phyloP scores from a whole-genome alignment of 53 echinoderm and acorn worm species.

The Mesocentrotus franciscanus region DNA sequence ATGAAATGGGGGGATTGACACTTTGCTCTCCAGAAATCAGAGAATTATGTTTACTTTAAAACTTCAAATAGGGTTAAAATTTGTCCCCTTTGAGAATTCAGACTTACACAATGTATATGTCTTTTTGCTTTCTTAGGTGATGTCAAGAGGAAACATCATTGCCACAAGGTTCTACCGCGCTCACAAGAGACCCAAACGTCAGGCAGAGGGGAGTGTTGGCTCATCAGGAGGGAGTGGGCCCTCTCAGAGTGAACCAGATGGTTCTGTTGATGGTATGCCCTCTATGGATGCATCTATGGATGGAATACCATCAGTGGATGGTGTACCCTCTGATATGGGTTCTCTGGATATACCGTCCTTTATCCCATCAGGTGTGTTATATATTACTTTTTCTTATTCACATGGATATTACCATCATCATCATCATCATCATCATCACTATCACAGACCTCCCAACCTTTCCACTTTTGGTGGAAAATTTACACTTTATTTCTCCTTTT shows the following conservation, averaged over 20 bases:
- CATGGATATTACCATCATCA: not conserved
- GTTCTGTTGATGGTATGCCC: not conserved
- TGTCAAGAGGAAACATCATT: constrained; percentile 64
- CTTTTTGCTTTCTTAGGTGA: constrained; percentile 25
- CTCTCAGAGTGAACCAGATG: not conserved
- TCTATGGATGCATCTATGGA: not conserved
- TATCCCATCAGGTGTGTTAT: constrained; percentile 29
- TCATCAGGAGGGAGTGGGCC: not conserved
- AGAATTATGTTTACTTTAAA: not conserved
- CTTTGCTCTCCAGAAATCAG: not conserved
- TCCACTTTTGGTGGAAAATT: too few species aligned
- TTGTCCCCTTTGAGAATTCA: not conserved
- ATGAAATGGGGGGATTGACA: too few species aligned
- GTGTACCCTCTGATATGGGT: constrained; percentile 1
- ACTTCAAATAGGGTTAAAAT: not conserved
- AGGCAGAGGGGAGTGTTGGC: not conserved
- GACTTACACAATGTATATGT: too few species aligned
- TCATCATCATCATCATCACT: not conserved
- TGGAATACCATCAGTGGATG: not conserved
- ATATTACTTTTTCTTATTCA: not conserved
- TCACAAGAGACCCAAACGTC: constrained; percentile 40
- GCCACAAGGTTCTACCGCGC: constrained; percentile 51
- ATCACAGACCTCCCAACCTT: too few species aligned
- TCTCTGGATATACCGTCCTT: constrained; percentile 40
- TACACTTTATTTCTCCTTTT: too few species aligned